Conservation (phyloP, 2,888 invertebrate species). For the Silvanus unidentatus region DNA sequence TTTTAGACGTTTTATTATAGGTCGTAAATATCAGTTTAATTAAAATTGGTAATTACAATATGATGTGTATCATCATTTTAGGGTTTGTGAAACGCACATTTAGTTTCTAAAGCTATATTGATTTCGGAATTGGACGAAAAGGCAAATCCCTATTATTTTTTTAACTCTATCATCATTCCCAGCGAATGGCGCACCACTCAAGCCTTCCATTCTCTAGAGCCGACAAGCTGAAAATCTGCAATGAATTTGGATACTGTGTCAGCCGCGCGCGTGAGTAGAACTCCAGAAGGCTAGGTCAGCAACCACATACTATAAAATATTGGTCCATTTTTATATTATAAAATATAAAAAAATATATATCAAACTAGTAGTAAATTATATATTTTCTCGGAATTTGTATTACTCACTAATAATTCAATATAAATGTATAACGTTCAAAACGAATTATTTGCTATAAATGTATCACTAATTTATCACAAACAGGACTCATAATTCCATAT, state of each 20-base stretch:
- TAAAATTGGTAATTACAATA: constrained; percentile 1
- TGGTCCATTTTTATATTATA: constrained; percentile 4
- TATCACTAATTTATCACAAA: too few relatives aligned
- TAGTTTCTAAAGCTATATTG: constrained; percentile 38
- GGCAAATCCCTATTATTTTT: constrained; percentile 46
- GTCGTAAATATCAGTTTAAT: not conserved
- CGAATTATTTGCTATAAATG: too few relatives aligned
- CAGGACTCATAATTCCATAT: too few relatives aligned
- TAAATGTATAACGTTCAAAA: too few relatives aligned
- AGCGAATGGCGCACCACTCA: constrained; percentile 44
- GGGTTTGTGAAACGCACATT: constrained; percentile 35
- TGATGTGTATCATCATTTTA: constrained; percentile 11
- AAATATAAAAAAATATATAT: too few relatives aligned
- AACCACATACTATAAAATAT: constrained; percentile 10
- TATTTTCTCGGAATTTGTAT: too few relatives aligned
- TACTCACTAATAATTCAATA: too few relatives aligned
- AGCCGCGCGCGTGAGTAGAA: constrained; percentile 32
- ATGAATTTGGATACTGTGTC: constrained; percentile 46
- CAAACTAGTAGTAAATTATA: too few relatives aligned
- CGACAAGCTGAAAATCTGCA: constrained; percentile 48
- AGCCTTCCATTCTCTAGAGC: constrained; percentile 43
- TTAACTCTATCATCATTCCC: constrained; percentile 45
- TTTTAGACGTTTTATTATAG: not conserved
- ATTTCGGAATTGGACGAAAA: constrained; percentile 42
- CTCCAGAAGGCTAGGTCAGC: constrained; percentile 20